Evolutionary conservation across 2,113 vertebrate genomes (phyloP).

Genomic region (Clinocottus analis): DNA sequence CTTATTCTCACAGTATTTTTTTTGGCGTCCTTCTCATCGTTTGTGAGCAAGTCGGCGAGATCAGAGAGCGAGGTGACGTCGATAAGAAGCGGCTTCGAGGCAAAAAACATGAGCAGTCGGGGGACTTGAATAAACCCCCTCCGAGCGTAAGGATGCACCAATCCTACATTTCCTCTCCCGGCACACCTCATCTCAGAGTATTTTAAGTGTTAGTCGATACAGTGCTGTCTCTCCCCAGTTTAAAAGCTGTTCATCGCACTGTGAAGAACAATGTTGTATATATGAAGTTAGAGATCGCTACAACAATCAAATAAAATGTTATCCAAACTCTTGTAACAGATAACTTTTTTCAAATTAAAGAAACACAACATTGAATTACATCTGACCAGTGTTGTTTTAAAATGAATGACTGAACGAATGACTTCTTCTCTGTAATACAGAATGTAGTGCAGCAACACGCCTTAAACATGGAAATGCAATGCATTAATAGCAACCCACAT

Average conservation of each 20-base stretch:
- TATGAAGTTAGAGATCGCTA: not conserved
- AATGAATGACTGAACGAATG: not conserved
- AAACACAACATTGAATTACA: not conserved
- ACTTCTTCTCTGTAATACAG: not conserved
- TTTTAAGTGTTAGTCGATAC: not conserved
- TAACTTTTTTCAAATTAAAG: not conserved
- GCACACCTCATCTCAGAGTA: not conserved
- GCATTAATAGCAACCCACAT: not conserved
- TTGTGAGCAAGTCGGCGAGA: not conserved
- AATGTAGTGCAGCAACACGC: not conserved
- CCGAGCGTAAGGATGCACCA: not conserved
- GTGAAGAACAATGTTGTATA: not conserved
- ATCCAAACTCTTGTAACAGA: not conserved
- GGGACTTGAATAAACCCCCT: not conserved
- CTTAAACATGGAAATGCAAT: not conserved
- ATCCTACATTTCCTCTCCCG: not conserved
- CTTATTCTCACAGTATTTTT: not conserved
- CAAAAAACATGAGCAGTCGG: not conserved
- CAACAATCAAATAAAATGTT: not conserved
- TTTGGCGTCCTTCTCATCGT: not conserved
- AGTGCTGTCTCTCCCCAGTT: not conserved
- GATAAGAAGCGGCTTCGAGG: not conserved
- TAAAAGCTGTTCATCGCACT: not conserved
- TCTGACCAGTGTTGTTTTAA: not conserved
- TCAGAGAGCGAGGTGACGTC: not conserved